phyloP scores from a whole-genome alignment of 1,140 invertebrate genomes.

The Trichomalopsis sarcophagae region DNA sequence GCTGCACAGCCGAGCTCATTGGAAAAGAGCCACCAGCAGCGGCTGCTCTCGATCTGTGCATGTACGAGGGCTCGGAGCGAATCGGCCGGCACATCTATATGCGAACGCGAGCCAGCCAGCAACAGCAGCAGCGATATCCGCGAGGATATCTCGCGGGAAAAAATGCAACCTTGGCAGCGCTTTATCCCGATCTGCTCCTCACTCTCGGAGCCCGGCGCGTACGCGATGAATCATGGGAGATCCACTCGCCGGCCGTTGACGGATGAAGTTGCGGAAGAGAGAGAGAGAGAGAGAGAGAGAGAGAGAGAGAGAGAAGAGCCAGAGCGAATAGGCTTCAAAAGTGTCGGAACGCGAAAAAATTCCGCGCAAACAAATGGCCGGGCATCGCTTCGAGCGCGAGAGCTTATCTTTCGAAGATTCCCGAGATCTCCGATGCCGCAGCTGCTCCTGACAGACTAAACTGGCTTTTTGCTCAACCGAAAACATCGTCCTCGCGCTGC shows the following conservation, averaged over 20 bases:
- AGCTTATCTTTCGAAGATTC: neutral
- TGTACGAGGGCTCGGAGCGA: neutral
- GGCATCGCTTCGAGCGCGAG: neutral
- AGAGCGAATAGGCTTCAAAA: neutral
- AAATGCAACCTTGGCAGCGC: conserved; percentile 20
- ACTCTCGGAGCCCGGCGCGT: neutral
- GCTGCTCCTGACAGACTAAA: neutral
- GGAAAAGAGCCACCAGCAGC: conserved; percentile 23
- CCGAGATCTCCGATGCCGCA: neutral
- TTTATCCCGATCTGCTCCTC: conserved; percentile 33
- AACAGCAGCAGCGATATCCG: conserved; percentile 20
- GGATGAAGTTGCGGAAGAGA: conserved; percentile 36
- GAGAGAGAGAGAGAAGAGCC: neutral
- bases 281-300: neutral
- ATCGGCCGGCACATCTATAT: conserved; percentile 22
- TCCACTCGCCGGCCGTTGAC: conserved; percentile 23
- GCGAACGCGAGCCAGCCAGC: neutral
- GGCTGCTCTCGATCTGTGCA: conserved; percentile 28
- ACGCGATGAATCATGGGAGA: conserved; percentile 33
- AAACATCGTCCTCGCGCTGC: neutral
- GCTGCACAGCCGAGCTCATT: neutral
- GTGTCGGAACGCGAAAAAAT: conserved; percentile 6
- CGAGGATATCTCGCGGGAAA: conserved; percentile 28
- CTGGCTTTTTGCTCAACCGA: too few relatives aligned
- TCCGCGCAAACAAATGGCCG: conserved; percentile 25